Percentiles rank a stretch among this genome's conserved stretches.
Evolutionary conservation across 2,888 invertebrate species (phyloP).

Genomic region (Cantharis rufa): DNA sequence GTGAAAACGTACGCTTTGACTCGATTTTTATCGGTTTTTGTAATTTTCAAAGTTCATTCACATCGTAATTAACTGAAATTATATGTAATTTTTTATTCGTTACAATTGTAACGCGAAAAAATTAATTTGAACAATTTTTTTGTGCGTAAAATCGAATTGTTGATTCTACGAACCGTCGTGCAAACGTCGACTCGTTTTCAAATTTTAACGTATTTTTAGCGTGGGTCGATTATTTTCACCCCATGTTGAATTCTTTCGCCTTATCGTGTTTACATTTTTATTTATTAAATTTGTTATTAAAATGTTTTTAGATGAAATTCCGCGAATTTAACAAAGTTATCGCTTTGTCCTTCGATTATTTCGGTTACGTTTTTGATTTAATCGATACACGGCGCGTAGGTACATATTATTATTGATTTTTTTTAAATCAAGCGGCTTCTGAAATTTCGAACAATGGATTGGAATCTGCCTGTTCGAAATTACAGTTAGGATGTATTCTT

Average conservation of each 20-base stretch:
- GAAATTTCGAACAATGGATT: background rate
- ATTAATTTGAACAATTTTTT: background rate
- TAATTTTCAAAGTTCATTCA: background rate
- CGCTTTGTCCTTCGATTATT: background rate
- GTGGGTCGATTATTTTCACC: background rate
- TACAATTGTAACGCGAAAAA: background rate
- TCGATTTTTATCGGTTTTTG: background rate
- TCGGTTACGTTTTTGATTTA: background rate
- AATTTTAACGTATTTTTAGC: background rate
- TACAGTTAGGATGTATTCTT: conserved; percentile 12
- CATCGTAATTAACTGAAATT: background rate
- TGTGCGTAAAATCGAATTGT: background rate
- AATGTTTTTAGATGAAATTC: background rate
- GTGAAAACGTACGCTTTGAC: background rate
- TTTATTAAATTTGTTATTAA: background rate
- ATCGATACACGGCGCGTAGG: background rate
- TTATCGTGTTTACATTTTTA: background rate
- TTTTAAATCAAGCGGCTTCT: background rate
- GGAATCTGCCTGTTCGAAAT: background rate
- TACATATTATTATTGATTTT: background rate
- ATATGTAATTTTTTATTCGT: background rate
- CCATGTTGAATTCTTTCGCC: background rate
- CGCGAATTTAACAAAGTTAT: background rate
- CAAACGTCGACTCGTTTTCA: background rate
- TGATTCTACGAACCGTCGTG: background rate